phyloP scores from a whole-genome alignment of 2,888 invertebrate genomes.

The Melanophora roralis region DNA sequence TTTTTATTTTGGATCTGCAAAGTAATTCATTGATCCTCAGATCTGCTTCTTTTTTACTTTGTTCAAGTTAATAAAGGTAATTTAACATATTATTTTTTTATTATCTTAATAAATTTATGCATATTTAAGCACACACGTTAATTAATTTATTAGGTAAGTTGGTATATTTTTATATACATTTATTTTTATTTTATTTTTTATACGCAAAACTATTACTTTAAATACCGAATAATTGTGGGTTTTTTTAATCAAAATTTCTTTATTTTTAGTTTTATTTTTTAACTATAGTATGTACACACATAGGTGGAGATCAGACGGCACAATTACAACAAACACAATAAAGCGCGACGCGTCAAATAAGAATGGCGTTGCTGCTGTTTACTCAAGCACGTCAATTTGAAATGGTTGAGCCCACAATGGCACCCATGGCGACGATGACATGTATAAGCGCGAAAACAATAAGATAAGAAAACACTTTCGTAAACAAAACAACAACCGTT shows the following conservation, averaged over 20 bases:
- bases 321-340: constrained; percentile 49
- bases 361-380: constrained; percentile 70
- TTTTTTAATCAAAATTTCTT: constrained; percentile 14
- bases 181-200: constrained; percentile 4
- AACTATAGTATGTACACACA: constrained; percentile 34
- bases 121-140: no score
- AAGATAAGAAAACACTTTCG: constrained; percentile 38
- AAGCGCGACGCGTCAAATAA: constrained; percentile 61
- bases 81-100: no score
- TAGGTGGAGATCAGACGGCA: constrained; percentile 52
- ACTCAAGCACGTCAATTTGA: constrained; percentile 74
- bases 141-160: no score
- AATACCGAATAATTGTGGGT: constrained; percentile 39
- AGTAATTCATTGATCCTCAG: background rate
- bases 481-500: constrained; percentile 23
- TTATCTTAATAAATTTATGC: background rate
- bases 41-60: background rate
- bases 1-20: background rate
- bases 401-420: constrained; percentile 71
- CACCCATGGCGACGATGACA: constrained; percentile 64
- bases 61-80: no score
- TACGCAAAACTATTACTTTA: constrained; percentile 18
- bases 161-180: no score
- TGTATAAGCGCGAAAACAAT: constrained; percentile 59
- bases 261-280: constrained; percentile 10